Evolutionary conservation across 2,888 invertebrate genomes (phyloP), one percentile per base, ranked within the genome.

Genomic region (Rhopalosiphum nymphaeae): DNA sequence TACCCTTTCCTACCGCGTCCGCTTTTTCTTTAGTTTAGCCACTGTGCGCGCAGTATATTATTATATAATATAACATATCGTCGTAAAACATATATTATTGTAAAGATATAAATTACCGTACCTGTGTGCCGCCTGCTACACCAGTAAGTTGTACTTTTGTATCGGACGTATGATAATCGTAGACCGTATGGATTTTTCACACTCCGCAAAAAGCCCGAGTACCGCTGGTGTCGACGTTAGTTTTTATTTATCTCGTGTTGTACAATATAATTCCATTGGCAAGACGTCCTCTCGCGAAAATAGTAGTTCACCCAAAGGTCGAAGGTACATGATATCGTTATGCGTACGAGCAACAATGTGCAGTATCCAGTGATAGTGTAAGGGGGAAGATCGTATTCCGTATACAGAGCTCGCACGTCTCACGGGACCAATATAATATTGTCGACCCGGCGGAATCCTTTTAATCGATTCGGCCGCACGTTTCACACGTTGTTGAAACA

Each of bases 381-480:
- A n/a, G 67, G 67, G 16, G 36, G 2, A 9, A 78, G 78, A 78
- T 78, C 36, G 36, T 78, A 36, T 78, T 78, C 78, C 78, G 78
- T 78, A 78, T 25, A 53, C 53, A 26, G 11, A 56, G 4, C 89
- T 26, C 49, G 29, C 89, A 26, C 11, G 49, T 57, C 89, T 57
- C 56, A n/a, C 53, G 57, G 53, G 53, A 89, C 57, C 89, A 26
- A 57, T 57, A 36, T 49, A 49, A 88, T 88, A 46, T 53, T 88
- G 53, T 49, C 88, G 44, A 88, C 46, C 88, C 88, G 88, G n/a
- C 44, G 88, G 53, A 88, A 49, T 88, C 88, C 88, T 88, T 78
- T 78, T 78, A 78, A 78, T 78, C 78, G 78, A 78, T 78, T 78
- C 21, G 78, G 36, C 36, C 78, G 36, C 21, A 78, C 36, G 36